Evolutionary conservation across 2,888 invertebrate species (phyloP).

Genomic region (Andrena haemorrhoa): DNA sequence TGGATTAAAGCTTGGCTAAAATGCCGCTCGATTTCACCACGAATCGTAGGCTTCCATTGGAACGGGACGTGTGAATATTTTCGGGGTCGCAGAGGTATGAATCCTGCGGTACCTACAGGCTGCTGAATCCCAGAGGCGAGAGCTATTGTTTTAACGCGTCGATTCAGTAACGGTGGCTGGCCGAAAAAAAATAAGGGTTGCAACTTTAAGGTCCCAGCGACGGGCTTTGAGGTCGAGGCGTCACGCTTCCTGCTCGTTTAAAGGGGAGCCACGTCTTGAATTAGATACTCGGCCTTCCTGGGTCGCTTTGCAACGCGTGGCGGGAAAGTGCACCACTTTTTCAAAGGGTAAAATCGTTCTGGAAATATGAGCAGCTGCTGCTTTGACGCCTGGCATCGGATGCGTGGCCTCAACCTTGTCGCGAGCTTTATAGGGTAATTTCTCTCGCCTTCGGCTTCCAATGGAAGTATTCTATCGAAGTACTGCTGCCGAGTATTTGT

Average conservation of each 20-base stretch:
- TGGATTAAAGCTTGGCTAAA: too few relatives aligned
- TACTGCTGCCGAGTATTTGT: too few relatives aligned
- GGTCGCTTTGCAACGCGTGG: conserved; percentile 34
- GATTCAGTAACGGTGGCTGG: not conserved
- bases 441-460: too few relatives aligned
- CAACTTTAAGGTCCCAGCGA: conserved; percentile 50
- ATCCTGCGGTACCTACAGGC: too few relatives aligned
- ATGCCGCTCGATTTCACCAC: too few relatives aligned
- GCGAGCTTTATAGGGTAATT: too few relatives aligned
- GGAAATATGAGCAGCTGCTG: conserved; percentile 13
- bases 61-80: too few relatives aligned
- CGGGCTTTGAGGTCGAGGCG: conserved; percentile 45
- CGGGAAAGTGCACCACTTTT: conserved; percentile 29
- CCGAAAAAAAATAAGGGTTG: conserved; percentile 6
- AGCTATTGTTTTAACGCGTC: not conserved
- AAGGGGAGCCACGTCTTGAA: conserved; percentile 49
- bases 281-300: conserved; percentile 39
- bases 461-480: too few relatives aligned
- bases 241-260: conserved; percentile 39
- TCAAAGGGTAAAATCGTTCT: conserved; percentile 22
- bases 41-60: too few relatives aligned
- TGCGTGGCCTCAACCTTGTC: not conserved
- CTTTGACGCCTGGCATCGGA: conserved; percentile 18
- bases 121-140: not conserved
- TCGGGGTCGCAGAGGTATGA: too few relatives aligned